phyloP scores from a whole-genome alignment of 1,140 invertebrate genomes.

The Diprion similis region DNA sequence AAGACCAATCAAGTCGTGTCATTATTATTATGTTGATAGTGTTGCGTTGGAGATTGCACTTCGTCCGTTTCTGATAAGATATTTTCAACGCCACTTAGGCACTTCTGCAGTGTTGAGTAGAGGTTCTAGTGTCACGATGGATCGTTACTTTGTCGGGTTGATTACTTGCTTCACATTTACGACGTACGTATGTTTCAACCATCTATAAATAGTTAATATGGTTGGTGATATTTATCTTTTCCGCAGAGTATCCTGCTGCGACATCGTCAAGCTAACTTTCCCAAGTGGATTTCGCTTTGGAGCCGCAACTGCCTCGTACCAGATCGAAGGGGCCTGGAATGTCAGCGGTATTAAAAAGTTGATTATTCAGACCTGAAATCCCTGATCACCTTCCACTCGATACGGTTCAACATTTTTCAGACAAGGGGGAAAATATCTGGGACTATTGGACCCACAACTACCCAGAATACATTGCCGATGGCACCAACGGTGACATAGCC shows the following conservation, averaged over 20 bases:
- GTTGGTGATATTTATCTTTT: neutral
- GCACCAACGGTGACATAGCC: conserved; percentile 64
- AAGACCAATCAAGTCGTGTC: no score
- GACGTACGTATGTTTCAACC: neutral
- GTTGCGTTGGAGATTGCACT: no score
- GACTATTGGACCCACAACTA: conserved; percentile 66
- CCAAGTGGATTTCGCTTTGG: conserved; percentile 47
- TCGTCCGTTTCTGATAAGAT: no score
- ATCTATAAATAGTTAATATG: neutral
- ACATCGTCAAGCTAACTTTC: conserved; percentile 24
- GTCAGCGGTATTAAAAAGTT: conserved; percentile 31
- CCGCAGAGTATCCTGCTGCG: neutral
- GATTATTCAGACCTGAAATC: no score
- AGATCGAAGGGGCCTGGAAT: conserved; percentile 57
- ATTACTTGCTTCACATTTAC: neutral
- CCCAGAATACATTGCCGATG: conserved; percentile 61
- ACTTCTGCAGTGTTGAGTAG: neutral
- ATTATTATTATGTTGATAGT: no score
- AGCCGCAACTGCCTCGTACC: conserved; percentile 48
- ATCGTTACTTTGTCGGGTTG: neutral
- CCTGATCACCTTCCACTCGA: no score
- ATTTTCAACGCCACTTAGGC: no score
- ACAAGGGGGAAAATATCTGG: conserved; percentile 66
- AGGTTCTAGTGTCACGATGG: neutral
- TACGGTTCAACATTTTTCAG: neutral